These are phyloP conservation scores for Euglossa dilemma DNA, from an alignment of 1,140 invertebrate genomes.

Conservation along the genomic window DNA sequence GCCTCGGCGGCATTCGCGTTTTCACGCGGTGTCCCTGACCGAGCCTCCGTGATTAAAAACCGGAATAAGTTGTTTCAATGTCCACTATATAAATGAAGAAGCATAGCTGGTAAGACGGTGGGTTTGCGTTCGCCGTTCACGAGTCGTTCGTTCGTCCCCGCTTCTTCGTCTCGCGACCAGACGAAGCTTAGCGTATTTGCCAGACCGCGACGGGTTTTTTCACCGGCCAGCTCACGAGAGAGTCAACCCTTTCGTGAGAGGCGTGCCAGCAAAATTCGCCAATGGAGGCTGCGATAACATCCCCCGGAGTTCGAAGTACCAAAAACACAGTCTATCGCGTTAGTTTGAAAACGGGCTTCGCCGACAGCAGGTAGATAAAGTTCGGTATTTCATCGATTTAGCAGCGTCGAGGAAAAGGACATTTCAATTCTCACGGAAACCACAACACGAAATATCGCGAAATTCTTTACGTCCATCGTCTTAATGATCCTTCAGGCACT, in stretches of 20 bases:
- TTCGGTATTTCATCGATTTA: not conserved
- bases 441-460: not conserved
- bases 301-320: slow-evolving; percentile 26
- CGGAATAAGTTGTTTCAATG: slow-evolving; percentile 84
- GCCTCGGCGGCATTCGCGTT: slow-evolving; percentile 80
- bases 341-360: not conserved
- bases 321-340: not conserved
- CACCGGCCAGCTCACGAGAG: not conserved
- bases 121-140: slow-evolving; percentile 62
- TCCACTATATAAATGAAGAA: slow-evolving; percentile 82
- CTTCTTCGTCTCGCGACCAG: slow-evolving; percentile 11
- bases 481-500: slow-evolving; percentile 24
- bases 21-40: slow-evolving; percentile 77
- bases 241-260: not conserved
- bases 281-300: slow-evolving; percentile 34
- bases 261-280: not conserved
- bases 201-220: not conserved
- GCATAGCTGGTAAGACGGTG: slow-evolving; percentile 79
- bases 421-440: not conserved
- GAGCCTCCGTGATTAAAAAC: slow-evolving; percentile 83
- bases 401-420: not conserved
- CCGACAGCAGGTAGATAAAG: not conserved
- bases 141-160: slow-evolving; percentile 49
- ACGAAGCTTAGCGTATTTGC: not conserved
- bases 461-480: slow-evolving; percentile 18